Evolutionary conservation across 2,888 invertebrate genomes (phyloP), one percentile per base, ranked within the genome.

Genomic region (Drosophila buzzatii): DNA sequence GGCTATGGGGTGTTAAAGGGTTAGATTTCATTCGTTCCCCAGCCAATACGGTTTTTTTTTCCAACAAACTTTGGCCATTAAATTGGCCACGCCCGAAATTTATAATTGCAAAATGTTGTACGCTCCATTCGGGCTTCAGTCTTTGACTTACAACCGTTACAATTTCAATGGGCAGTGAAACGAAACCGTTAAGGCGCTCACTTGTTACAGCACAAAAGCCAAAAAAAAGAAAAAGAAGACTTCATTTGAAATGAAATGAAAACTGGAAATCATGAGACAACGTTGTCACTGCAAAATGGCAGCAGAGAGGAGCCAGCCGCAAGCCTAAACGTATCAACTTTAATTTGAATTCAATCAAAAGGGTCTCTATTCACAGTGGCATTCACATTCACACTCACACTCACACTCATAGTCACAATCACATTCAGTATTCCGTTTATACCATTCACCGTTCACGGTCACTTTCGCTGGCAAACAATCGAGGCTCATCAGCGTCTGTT

Each of bases 311-410:
- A 73, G 70, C 42, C 56, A 73, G 70, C 42, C 52, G 64, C 49
- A 51, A 31, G 27, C 55, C 55, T 41, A 55, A 70, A 63, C 51
- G 79, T 72, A 71, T 79, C 82, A 75, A 70, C 78, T 76, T 85
- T 85, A 85, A 86, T 86, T 88, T 73, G 81, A 79, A 88, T 90
- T 90, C 90, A 90, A 87, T 90, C 89, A 76, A 73, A 81, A 70
- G 74, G 85, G 74, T 79, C 73, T 41, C 53, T 20, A 55, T 57
- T 55, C 71, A 66, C 63, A 68, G 60, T 81, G 78, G 77, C 73
- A 70, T 59, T 70, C 64, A 65, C 59, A 73, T 49, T 66, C 66
- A 72, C 39, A 68, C 31, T 63, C 55, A 63, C 45, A 53, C 3
- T 81, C 78, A 79, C 73, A 68, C 53, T 67, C 71, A 63, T 27